phyloP scores from a whole-genome alignment of 2,113 vertebrate genomes.

The Chionis minor region DNA sequence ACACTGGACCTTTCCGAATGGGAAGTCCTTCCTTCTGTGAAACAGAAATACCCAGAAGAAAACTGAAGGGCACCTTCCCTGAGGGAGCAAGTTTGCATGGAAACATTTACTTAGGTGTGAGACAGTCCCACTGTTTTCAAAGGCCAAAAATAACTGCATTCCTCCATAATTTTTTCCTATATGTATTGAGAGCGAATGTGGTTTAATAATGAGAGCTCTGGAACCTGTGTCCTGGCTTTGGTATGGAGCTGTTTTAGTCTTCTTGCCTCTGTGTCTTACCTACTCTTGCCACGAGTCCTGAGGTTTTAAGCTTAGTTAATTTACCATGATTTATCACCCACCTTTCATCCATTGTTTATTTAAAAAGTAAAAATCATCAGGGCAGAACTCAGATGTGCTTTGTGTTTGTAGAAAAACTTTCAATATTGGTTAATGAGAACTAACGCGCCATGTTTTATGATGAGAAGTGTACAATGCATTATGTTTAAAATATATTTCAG shows the following conservation, averaged over 20 bases:
- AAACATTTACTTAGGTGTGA: background rate
- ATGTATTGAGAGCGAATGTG: accelerated
- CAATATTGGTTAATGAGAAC: background rate
- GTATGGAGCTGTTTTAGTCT: background rate
- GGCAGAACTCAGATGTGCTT: background rate
- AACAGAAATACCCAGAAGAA: background rate
- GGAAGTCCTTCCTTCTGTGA: background rate
- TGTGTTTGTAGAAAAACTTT: background rate
- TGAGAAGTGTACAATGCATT: background rate
- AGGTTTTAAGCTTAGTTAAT: background rate
- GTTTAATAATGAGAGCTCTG: background rate
- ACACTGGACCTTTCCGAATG: background rate
- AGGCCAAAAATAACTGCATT: background rate
- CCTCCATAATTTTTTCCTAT: background rate
- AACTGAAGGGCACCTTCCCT: background rate
- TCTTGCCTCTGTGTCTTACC: background rate
- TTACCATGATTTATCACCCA: background rate
- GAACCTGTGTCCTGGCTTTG: background rate
- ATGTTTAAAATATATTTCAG: background rate
- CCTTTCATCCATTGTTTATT: background rate
- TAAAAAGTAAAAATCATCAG: background rate
- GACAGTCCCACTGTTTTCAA: background rate
- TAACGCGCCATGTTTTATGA: accelerated
- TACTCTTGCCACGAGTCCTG: background rate
- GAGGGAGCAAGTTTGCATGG: background rate